Evolutionary conservation across 2,797 vertebrate species (phyloP).

Genomic region (Enoplosus armatus): DNA sequence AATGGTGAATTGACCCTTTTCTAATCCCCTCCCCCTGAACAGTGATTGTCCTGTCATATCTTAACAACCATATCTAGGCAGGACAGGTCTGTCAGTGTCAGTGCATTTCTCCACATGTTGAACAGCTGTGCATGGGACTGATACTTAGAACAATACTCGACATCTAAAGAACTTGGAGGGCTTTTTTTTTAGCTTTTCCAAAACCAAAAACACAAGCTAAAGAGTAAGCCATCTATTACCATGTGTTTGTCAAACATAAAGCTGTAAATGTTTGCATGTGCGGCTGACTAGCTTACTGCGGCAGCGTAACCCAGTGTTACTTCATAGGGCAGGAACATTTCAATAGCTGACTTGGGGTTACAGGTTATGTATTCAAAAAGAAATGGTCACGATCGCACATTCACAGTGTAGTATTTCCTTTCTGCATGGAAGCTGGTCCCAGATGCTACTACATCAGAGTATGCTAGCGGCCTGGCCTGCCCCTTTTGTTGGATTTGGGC

Average conservation of each 20-base stretch:
- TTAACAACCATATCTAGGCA: background rate
- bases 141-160: background rate
- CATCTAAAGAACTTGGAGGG: background rate
- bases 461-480: background rate
- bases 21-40: background rate
- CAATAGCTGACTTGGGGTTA: too few species aligned
- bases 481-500: background rate
- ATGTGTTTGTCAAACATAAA: background rate
- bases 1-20: slow-evolving; percentile 15
- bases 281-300: background rate
- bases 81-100: background rate
- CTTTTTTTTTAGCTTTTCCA: background rate
- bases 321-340: background rate
- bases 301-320: background rate
- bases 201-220: background rate
- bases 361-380: too few species aligned
- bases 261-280: background rate
- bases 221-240: too few species aligned
- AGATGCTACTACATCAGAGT: background rate
- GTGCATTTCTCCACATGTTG: slow-evolving; percentile 4
- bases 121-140: too few species aligned
- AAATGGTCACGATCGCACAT: too few species aligned
- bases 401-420: too few species aligned
- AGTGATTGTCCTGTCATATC: background rate
- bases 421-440: background rate